Evolutionary conservation across 2,888 invertebrate species (phyloP).

Genomic region (Drosophila histrio): DNA sequence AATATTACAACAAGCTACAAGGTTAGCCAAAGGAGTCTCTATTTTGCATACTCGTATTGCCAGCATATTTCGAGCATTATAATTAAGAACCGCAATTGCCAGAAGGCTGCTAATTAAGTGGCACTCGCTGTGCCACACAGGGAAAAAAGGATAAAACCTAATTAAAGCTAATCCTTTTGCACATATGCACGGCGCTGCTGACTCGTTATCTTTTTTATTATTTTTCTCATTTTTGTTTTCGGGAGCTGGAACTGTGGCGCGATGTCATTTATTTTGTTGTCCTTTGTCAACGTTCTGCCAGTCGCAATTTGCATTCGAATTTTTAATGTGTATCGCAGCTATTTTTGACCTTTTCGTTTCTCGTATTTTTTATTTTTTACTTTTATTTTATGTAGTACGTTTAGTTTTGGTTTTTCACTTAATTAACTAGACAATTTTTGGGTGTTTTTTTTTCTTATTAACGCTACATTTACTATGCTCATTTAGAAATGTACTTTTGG

Average conservation of each 20-base stretch:
- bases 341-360: conserved; percentile 75
- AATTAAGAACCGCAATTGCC: conserved; percentile 21
- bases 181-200: conserved; percentile 27
- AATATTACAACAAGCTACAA: background rate
- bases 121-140: background rate
- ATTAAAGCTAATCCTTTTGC: conserved; percentile 63
- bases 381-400: conserved; percentile 21
- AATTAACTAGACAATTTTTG: conserved; percentile 30
- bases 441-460: conserved; percentile 12
- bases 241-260: conserved; percentile 22
- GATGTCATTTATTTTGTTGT: conserved; percentile 40
- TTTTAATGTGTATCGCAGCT: conserved; percentile 73
- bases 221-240: conserved; percentile 1
- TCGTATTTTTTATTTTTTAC: conserved; percentile 37
- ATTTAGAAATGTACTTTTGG: conserved; percentile 63
- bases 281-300: conserved; percentile 36
- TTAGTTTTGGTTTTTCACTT: conserved; percentile 47
- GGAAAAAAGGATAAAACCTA: conserved; percentile 38
- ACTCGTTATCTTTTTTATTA: background rate
- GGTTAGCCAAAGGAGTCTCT: background rate
- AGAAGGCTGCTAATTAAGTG: conserved; percentile 55
- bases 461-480: conserved; percentile 56
- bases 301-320: conserved; percentile 50
- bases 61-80: conserved; percentile 1
- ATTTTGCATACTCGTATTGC: background rate